A percentile compares a stretch with the other conserved stretches of the same genome.
These are phyloP conservation scores for Cheirogaleus medius DNA, from an alignment of 2,113 vertebrate species.

Conservation along the genomic window DNA sequence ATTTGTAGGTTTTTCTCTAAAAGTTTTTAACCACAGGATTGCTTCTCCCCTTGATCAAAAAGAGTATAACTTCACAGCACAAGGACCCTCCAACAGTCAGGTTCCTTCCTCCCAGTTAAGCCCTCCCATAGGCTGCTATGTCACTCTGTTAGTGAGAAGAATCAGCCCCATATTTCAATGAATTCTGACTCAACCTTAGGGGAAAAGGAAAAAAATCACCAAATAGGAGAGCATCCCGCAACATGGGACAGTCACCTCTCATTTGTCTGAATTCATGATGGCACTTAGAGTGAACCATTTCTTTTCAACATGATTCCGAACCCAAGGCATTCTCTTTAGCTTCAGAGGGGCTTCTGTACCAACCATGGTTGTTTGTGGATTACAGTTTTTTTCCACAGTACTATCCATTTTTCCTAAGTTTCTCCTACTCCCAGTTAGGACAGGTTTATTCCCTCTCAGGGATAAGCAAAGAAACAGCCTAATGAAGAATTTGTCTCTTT, in stretches of 20 bases:
- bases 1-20: background rate
- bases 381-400: background rate
- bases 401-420: background rate
- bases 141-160: background rate
- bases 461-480: background rate
- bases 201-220: background rate
- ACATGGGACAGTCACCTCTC: background rate
- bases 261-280: constrained; percentile 13
- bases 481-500: background rate
- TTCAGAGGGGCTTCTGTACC: constrained; percentile 15
- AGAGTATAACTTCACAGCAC: background rate
- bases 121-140: background rate
- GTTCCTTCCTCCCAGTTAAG: background rate
- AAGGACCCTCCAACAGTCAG: background rate
- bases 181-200: constrained; percentile 24
- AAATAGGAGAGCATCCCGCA: background rate
- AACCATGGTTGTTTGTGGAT: background rate
- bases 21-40: constrained; percentile 14
- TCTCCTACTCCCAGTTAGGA: background rate
- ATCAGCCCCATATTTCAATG: background rate
- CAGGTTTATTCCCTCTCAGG: constrained; percentile 18
- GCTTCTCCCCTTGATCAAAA: constrained; percentile 13
- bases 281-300: background rate
- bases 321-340: background rate
- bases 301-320: constrained; percentile 24